Evolutionary conservation across 2,113 vertebrate genomes (phyloP).

Genomic region (Oreochromis niloticus): DNA sequence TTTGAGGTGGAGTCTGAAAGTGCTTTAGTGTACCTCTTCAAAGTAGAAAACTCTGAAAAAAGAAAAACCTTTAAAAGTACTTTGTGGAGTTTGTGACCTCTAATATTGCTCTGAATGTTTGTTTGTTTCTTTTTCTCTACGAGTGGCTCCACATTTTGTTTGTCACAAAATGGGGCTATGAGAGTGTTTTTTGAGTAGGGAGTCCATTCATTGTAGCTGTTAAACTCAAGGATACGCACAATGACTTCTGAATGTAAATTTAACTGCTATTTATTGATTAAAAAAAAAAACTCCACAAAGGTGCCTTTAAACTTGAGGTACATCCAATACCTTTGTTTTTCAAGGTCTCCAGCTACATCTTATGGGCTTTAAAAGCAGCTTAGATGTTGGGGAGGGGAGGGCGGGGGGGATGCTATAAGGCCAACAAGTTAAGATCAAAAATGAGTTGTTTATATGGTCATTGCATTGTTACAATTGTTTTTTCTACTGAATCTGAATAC

Average conservation of each 20-base stretch:
- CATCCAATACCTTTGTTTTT: background rate
- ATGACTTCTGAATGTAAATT: background rate
- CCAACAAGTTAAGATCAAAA: background rate
- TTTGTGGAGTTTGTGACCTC: background rate
- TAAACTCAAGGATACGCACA: background rate
- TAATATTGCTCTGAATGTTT: background rate
- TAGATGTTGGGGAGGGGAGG: background rate
- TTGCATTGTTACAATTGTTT: background rate
- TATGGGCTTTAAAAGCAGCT: background rate
- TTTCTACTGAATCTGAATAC: background rate
- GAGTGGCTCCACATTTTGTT: background rate
- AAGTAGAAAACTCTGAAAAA: background rate
- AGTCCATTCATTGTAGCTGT: background rate
- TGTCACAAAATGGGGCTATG: background rate
- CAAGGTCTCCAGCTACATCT: background rate
- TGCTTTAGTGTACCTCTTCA: background rate
- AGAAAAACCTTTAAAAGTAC: background rate
- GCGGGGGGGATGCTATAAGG: background rate
- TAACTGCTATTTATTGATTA: background rate
- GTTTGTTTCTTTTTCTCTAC: background rate
- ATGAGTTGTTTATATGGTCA: background rate
- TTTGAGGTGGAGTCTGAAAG: background rate
- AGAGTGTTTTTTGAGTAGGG: background rate
- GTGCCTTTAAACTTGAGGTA: background rate
- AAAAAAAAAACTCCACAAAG: background rate